Conservation (phyloP, 2,797 vertebrate species). For the Pteropus rufus region DNA sequence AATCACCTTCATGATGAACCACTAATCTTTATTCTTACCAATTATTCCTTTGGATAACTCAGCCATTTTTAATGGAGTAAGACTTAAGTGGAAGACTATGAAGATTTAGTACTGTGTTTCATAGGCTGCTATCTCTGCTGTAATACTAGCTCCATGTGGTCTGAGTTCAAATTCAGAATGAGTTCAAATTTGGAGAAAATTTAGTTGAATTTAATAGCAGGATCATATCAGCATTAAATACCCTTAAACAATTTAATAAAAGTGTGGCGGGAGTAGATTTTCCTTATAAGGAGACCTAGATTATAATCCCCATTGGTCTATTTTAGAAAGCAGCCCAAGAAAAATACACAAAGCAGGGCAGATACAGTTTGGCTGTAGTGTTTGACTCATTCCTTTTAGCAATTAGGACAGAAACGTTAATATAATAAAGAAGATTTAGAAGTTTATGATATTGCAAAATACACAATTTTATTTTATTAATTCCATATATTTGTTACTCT, state of each 20-base stretch:
- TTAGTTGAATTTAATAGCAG: conserved; percentile 38
- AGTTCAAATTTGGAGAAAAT: conserved; percentile 38
- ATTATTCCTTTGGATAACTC: conserved; percentile 4
- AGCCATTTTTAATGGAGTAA: conserved; percentile 1
- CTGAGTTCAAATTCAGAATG: not conserved
- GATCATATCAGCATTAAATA: not conserved
- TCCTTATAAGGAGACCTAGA: not conserved
- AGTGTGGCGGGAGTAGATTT: not conserved
- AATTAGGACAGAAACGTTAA: conserved; percentile 2
- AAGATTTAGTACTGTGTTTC: not conserved
- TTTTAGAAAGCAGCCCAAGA: conserved; percentile 1
- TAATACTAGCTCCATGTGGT: not conserved
- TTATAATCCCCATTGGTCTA: not conserved
- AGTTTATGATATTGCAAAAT: conserved; percentile 5
- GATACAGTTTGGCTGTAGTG: not conserved
- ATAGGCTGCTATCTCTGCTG: not conserved
- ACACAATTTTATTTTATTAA: not conserved
- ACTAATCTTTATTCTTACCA: conserved; percentile 29
- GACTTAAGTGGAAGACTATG: conserved; percentile 22
- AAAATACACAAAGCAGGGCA: conserved; percentile 3
- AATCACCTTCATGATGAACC: not conserved
- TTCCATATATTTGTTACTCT: not conserved
- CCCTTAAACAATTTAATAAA: not conserved
- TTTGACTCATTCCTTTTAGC: conserved; percentile 15
- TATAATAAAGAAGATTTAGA: conserved; percentile 22